These are phyloP conservation scores for Protomyctophum bolini DNA, from an alignment of 2,113 vertebrate species.

Conservation along the genomic window DNA sequence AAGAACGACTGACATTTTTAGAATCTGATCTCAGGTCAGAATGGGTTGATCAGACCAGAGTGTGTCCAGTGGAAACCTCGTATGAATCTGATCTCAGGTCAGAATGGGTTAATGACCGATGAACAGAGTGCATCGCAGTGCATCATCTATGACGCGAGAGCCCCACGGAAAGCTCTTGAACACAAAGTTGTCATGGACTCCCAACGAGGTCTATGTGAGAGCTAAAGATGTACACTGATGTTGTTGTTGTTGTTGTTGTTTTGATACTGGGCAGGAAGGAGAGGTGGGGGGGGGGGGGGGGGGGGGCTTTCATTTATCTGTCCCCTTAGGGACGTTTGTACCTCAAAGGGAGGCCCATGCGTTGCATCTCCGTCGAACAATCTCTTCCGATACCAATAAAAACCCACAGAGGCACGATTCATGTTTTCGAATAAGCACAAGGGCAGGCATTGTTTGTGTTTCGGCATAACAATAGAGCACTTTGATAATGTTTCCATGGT, in stretches of 20 bases:
- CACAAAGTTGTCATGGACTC: background rate
- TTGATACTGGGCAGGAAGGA: slow-evolving; percentile 14
- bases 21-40: no score
- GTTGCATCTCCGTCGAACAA: background rate
- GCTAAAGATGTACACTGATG: slow-evolving; percentile 11
- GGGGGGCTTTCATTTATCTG: background rate
- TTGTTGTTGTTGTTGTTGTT: slow-evolving; percentile 27
- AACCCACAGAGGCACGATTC: slow-evolving; percentile 20
- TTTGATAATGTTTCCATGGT: slow-evolving; percentile 12
- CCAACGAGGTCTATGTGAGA: background rate
- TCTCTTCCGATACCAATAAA: slow-evolving; percentile 18
- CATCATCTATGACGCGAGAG: slow-evolving; percentile 35
- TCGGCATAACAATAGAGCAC: slow-evolving; percentile 15
- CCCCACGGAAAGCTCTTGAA: slow-evolving; percentile 8
- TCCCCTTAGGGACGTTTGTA: slow-evolving; percentile 6
- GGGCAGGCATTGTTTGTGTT: slow-evolving; percentile 28
- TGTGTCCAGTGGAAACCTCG: no score
- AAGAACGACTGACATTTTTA: no score
- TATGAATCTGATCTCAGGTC: no score
- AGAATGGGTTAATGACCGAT: no score
- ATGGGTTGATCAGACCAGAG: no score
- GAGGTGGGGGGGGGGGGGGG: no score
- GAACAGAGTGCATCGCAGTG: slow-evolving; percentile 29
- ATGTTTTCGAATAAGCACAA: slow-evolving; percentile 24
- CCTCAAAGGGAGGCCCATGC: slow-evolving; percentile 33